Conservation (phyloP, 2,113 vertebrate species). For the Apistogramma diplotaenia region DNA sequence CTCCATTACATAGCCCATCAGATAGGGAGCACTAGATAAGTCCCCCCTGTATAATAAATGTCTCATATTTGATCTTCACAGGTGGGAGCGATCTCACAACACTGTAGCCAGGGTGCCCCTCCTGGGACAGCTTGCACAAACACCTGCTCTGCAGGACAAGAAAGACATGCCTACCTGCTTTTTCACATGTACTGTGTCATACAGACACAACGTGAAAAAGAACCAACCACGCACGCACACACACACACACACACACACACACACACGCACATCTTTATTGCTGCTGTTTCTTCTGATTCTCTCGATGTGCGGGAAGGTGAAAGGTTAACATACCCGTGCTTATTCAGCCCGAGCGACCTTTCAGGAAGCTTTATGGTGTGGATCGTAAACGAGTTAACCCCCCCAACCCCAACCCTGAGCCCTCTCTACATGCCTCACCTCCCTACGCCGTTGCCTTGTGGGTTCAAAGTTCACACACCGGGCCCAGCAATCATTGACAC, state of each 20-base stretch:
- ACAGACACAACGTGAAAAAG: constrained; percentile 18
- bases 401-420: constrained; percentile 12
- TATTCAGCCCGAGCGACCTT: constrained; percentile 47
- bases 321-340: constrained; percentile 63
- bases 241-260: background rate
- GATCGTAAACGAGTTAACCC: constrained; percentile 63
- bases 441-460: background rate
- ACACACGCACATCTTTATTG: background rate
- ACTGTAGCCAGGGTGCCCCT: constrained; percentile 41
- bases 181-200: constrained; percentile 4
- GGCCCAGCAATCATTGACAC: constrained; percentile 64
- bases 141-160: constrained; percentile 47
- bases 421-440: constrained; percentile 1
- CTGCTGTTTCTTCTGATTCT: constrained; percentile 31
- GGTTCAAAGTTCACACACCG: constrained; percentile 70
- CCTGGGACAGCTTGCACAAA: constrained; percentile 61
- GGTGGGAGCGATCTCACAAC: constrained; percentile 73
- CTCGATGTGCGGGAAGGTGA: constrained; percentile 37
- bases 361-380: constrained; percentile 61
- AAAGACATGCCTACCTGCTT: constrained; percentile 20
- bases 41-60: constrained; percentile 77
- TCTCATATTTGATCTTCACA: constrained; percentile 80
- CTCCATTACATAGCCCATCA: constrained; percentile 79
- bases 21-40: constrained; percentile 75
- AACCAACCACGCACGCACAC: background rate